Evolutionary conservation across 2,113 vertebrate genomes (phyloP).

Genomic region (Ceyx cyanopectus): DNA sequence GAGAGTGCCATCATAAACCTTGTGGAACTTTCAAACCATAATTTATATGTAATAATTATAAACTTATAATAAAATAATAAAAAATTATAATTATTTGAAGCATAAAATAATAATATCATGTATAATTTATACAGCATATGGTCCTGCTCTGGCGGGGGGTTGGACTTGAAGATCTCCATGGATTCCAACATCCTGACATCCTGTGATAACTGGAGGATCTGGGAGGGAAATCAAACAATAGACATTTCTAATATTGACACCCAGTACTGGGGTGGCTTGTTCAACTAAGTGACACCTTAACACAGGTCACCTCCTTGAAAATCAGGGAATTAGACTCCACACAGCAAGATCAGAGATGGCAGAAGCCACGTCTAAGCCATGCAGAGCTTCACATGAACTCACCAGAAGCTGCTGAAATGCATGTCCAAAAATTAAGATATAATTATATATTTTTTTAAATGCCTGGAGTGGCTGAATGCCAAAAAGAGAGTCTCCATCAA

Average conservation of each 20-base stretch:
- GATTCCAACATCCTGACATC: too few species aligned
- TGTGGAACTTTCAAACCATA: neutral
- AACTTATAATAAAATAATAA: too few species aligned
- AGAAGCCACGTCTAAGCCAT: neutral
- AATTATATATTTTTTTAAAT: neutral
- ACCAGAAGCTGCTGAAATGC: neutral
- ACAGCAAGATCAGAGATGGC: neutral
- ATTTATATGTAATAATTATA: neutral
- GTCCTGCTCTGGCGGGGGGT: too few species aligned
- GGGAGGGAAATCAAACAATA: neutral
- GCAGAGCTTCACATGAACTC: neutral
- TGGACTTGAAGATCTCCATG: too few species aligned
- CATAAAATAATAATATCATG: too few species aligned
- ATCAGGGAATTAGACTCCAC: neutral
- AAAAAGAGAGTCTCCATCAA: slow-evolving; percentile 29
- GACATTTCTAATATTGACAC: neutral
- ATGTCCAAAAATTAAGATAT: slow-evolving; percentile 38
- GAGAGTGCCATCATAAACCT: neutral
- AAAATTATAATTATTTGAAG: too few species aligned
- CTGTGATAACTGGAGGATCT: neutral
- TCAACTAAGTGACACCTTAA: neutral
- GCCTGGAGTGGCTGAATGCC: slow-evolving; percentile 23
- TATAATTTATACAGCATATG: too few species aligned
- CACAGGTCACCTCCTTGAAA: neutral
- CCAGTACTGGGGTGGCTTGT: neutral